Percentiles rank a stretch among this genome's conserved stretches.
phyloP scores from a whole-genome alignment of 2,888 invertebrate species.

The Cetonia aurata region DNA sequence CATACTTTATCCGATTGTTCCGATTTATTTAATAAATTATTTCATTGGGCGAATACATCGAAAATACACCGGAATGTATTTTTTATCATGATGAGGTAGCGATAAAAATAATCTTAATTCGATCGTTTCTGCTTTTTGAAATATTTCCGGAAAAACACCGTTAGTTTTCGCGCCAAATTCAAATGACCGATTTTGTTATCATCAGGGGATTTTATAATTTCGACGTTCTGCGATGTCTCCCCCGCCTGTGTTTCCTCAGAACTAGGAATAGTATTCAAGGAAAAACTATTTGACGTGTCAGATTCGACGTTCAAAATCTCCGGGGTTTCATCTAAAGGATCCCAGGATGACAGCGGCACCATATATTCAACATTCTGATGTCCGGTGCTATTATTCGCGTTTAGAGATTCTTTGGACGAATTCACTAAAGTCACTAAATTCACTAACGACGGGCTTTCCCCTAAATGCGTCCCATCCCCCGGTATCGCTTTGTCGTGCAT shows the following conservation, averaged over 20 bases:
- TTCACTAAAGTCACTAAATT: conserved; percentile 72
- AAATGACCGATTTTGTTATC: conserved; percentile 41
- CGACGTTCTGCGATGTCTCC: conserved; percentile 19
- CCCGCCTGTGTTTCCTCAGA: background rate
- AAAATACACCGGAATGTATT: too few species aligned
- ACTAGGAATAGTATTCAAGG: conserved; percentile 26
- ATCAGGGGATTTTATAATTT: conserved; percentile 38
- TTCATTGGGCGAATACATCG: too few species aligned
- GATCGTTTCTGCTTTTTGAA: conserved; percentile 48
- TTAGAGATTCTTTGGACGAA: conserved; percentile 58
- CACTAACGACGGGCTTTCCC: conserved; percentile 71
- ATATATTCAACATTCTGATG: conserved; percentile 69
- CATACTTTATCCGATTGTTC: too few species aligned
- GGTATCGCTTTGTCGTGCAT: conserved; percentile 67
- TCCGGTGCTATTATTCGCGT: conserved; percentile 56
- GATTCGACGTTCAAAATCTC: conserved; percentile 39
- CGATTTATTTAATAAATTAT: too few species aligned
- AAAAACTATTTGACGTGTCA: conserved; percentile 38
- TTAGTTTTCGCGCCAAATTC: conserved; percentile 59
- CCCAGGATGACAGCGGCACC: conserved; percentile 72
- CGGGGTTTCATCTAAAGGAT: conserved; percentile 56
- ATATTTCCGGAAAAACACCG: conserved; percentile 58
- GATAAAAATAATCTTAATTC: background rate
- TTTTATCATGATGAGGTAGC: background rate
- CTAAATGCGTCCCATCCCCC: conserved; percentile 72